Percentiles rank a stretch among this genome's conserved stretches.
Evolutionary conservation across 92 coral and sea anemone species (phyloP).

Genomic region (Bergia puertoricense): DNA sequence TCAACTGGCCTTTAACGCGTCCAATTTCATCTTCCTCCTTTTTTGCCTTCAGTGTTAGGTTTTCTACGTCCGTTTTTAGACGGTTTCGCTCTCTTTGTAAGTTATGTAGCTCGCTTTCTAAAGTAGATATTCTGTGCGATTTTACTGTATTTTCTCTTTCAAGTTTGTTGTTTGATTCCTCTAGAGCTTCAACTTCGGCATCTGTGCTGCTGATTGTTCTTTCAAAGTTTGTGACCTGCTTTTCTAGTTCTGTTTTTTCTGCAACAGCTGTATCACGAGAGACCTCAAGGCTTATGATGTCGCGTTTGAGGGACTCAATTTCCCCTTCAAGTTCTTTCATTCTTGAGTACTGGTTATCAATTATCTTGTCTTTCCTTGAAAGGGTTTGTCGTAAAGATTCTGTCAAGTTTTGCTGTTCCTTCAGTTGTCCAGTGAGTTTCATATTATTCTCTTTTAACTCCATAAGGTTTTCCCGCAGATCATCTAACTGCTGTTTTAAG

Average conservation of each 20-base stretch:
- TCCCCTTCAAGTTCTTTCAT: constrained; percentile 71
- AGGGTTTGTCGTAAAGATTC: constrained; percentile 72
- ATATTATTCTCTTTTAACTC: constrained; percentile 78
- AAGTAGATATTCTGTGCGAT: constrained; percentile 45
- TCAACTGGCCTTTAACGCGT: constrained; percentile 60
- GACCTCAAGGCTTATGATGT: constrained; percentile 71
- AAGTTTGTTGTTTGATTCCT: constrained; percentile 62
- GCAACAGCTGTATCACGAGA: constrained; percentile 64
- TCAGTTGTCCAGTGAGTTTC: constrained; percentile 68
- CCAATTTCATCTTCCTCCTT: constrained; percentile 66
- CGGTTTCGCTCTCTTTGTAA: constrained; percentile 72
- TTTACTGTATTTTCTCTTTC: constrained; percentile 61
- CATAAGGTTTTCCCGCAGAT: constrained; percentile 59
- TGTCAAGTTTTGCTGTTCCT: constrained; percentile 78
- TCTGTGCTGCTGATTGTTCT: constrained; percentile 59
- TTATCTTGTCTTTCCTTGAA: constrained; percentile 66
- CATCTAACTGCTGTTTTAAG: constrained; percentile 72
- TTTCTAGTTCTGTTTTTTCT: constrained; percentile 65
- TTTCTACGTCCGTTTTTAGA: constrained; percentile 68
- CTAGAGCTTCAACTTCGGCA: constrained; percentile 55
- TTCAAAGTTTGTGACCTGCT: constrained; percentile 61
- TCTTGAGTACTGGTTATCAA: constrained; percentile 72
- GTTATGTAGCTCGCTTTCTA: constrained; percentile 56
- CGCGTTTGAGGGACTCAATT: constrained; percentile 65
- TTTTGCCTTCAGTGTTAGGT: constrained; percentile 50